A percentile compares a stretch with the other conserved stretches of the same genome.
phyloP scores from a whole-genome alignment of 2,888 invertebrate genomes.

The Bellardia bayeri region DNA sequence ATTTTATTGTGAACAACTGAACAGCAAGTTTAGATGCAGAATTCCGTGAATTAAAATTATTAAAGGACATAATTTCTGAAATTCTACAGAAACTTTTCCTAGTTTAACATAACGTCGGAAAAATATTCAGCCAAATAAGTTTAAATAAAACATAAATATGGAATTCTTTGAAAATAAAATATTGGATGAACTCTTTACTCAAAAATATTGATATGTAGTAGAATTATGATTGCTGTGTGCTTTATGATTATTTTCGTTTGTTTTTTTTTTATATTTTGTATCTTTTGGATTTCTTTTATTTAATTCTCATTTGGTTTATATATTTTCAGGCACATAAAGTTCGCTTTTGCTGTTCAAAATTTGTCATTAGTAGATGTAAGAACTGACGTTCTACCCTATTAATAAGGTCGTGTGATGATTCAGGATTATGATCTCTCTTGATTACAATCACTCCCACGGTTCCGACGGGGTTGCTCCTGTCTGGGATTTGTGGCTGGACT shows the following conservation, averaged over 20 bases:
- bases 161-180: no score
- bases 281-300: conserved; percentile 17
- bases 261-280: conserved; percentile 11
- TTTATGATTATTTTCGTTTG: background rate
- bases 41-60: no score
- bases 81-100: no score
- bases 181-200: no score
- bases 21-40: no score
- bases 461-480: conserved; percentile 83
- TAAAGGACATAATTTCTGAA: no score
- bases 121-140: no score
- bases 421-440: conserved; percentile 81
- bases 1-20: no score
- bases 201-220: no score
- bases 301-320: conserved; percentile 78
- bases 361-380: conserved; percentile 82
- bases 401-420: conserved; percentile 82
- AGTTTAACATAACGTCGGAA: no score
- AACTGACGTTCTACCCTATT: conserved; percentile 84
- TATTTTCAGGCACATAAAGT: background rate
- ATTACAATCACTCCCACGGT: conserved; percentile 81
- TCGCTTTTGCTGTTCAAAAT: background rate
- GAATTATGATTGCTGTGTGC: no score
- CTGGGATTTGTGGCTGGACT: conserved; percentile 82
- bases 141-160: no score